A percentile compares a stretch with the other conserved stretches of the same genome.
These are phyloP conservation scores for Alviniconcha strummeri DNA, from an alignment of 2,888 invertebrate genomes.

Conservation along the genomic window DNA sequence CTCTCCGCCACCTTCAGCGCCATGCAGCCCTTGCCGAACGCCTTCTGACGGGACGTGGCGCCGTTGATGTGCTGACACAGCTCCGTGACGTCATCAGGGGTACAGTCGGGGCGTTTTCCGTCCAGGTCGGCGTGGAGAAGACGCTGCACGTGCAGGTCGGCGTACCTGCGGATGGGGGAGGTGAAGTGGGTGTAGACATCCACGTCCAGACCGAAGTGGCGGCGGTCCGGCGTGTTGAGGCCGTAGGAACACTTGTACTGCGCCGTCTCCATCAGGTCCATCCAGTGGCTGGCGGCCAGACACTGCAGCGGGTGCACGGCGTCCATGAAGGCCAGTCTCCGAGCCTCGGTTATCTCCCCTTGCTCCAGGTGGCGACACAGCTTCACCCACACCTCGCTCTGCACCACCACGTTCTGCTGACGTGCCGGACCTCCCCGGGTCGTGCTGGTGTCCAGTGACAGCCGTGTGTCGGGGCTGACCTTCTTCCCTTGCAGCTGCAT, in stretches of 20 bases:
- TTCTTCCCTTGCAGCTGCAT: slow-evolving; percentile 26
- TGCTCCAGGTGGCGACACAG: slow-evolving; percentile 24
- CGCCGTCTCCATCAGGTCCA: slow-evolving; percentile 46
- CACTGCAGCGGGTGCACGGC: slow-evolving; percentile 45
- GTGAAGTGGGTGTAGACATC: slow-evolving; percentile 50
- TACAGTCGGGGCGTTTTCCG: slow-evolving; percentile 31
- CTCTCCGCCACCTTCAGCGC: slow-evolving; percentile 43
- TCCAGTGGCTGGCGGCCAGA: slow-evolving; percentile 46
- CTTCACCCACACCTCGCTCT: slow-evolving; percentile 42
- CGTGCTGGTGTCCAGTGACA: background rate
- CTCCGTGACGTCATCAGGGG: slow-evolving; percentile 42
- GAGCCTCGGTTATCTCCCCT: slow-evolving; percentile 30
- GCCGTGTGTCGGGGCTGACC: slow-evolving; percentile 18
- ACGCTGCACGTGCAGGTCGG: slow-evolving; percentile 48
- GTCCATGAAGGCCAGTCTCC: slow-evolving; percentile 41
- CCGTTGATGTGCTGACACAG: slow-evolving; percentile 48
- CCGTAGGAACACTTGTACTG: slow-evolving; percentile 42
- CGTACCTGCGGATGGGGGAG: slow-evolving; percentile 52
- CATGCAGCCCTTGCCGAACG: slow-evolving; percentile 45
- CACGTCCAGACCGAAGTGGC: slow-evolving; percentile 50
- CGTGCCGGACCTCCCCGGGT: background rate
- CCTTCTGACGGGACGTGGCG: slow-evolving; percentile 43
- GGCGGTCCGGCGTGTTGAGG: slow-evolving; percentile 30
- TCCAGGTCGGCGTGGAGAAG: slow-evolving; percentile 46
- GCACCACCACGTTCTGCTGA: slow-evolving; percentile 32